Conservation (phyloP, 2,113 vertebrate genomes). For the Suricata suricatta region DNA sequence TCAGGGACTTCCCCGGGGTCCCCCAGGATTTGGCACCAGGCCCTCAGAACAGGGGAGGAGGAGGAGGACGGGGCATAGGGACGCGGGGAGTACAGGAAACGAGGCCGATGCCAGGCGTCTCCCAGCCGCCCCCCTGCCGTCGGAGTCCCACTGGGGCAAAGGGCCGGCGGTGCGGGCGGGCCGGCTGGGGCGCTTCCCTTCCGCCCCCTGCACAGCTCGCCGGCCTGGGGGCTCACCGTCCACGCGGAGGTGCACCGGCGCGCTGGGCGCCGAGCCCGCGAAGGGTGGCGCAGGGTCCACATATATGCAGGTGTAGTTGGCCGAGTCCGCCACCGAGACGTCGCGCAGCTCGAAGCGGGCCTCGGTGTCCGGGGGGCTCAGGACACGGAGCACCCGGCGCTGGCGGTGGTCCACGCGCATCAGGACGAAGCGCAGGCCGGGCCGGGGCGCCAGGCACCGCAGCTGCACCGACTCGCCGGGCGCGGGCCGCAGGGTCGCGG, state of each 20-base stretch:
- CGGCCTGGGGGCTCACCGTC: neutral
- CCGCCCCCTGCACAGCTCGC: neutral
- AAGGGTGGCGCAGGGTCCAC: neutral
- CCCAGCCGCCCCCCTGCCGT: too few species aligned
- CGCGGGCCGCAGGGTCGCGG: fast-evolving
- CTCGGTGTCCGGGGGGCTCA: neutral
- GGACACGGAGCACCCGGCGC: neutral
- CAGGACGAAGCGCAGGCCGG: slow-evolving; percentile 41
- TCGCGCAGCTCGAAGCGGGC: slow-evolving; percentile 21
- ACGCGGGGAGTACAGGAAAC: fast-evolving
- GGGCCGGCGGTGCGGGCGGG: too few species aligned
- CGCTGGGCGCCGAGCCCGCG: slow-evolving; percentile 43
- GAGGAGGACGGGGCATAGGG: neutral
- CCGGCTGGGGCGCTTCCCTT: neutral
- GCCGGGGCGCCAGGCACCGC: slow-evolving; percentile 30
- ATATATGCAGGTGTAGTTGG: slow-evolving; percentile 68
- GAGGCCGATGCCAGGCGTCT: neutral
- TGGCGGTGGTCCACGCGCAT: fast-evolving
- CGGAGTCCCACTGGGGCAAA: too few species aligned
- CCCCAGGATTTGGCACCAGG: neutral
- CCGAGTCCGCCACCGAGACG: neutral
- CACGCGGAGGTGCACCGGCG: neutral
- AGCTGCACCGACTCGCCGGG: neutral
- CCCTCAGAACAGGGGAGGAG: neutral
- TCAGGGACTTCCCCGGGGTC: neutral